Conservation (phyloP, 1,140 invertebrate genomes). For the Pseudobourletiella spinata region DNA sequence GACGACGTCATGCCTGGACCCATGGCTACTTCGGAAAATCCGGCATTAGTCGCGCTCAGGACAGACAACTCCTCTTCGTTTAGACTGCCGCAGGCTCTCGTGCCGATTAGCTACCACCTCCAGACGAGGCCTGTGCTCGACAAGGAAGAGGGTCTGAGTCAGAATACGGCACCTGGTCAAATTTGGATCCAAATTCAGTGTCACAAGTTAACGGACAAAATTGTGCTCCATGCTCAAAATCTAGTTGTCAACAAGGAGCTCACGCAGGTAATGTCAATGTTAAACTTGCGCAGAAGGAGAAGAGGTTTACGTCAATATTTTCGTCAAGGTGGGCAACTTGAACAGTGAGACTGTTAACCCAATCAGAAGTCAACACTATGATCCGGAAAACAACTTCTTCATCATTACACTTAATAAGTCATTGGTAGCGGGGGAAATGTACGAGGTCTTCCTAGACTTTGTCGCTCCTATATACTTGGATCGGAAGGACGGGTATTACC, state of each 20-base stretch:
- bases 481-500: constrained; percentile 19
- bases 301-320: neutral
- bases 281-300: neutral
- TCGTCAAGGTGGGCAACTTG: constrained; percentile 2
- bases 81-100: neutral
- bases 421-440: constrained; percentile 2
- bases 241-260: constrained; percentile 1
- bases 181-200: constrained; percentile 10
- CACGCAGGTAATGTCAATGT: neutral
- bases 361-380: neutral
- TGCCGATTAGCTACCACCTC: neutral
- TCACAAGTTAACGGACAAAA: neutral
- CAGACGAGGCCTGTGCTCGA: neutral
- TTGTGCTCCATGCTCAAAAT: constrained; percentile 12
- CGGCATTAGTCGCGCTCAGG: no score
- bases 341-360: neutral
- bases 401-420: constrained; percentile 2
- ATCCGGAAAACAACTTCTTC: constrained; percentile 8
- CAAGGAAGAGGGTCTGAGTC: neutral
- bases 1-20: no score
- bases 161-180: constrained; percentile 6
- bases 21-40: no score
- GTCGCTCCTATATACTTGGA: constrained; percentile 3
- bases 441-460: constrained; percentile 15
- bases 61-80: neutral